A percentile compares a stretch with the other conserved stretches of the same genome.
Evolutionary conservation across 2,888 invertebrate genomes (phyloP).

Genomic region (Yponomeuta sedellus): DNA sequence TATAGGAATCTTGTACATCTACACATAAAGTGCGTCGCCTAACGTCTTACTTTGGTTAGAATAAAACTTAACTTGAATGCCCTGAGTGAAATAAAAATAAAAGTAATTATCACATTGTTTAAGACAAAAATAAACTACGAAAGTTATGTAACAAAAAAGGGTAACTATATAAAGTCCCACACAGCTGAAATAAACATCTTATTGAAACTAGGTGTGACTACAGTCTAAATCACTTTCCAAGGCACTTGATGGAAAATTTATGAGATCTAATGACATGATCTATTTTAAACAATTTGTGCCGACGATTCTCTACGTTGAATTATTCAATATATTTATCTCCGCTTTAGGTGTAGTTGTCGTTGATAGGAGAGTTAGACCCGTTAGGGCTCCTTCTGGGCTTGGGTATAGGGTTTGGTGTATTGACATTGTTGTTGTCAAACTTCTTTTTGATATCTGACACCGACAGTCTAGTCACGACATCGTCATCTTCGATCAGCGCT

Average conservation of each 20-base stretch:
- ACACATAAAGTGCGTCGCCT: background rate
- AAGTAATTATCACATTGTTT: conserved; percentile 7
- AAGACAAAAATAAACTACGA: background rate
- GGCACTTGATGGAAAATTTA: background rate
- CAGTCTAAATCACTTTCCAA: conserved; percentile 5
- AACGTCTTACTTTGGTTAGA: conserved; percentile 8
- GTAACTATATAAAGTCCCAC: conserved; percentile 6
- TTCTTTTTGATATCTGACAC: conserved; percentile 70
- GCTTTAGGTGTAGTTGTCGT: conserved; percentile 4
- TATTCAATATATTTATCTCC: background rate
- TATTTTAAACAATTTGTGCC: conserved; percentile 1
- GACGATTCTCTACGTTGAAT: background rate
- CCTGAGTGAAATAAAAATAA: background rate
- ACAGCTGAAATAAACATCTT: background rate
- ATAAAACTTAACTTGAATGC: background rate
- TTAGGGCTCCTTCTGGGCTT: conserved; percentile 75
- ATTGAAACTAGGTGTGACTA: conserved; percentile 1
- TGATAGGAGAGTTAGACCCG: conserved; percentile 42
- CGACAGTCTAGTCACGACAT: conserved; percentile 47
- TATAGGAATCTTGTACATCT: conserved; percentile 11
- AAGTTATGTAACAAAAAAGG: background rate
- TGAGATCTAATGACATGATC: conserved; percentile 8
- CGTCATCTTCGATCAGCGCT: conserved; percentile 62
- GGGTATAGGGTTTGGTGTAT: conserved; percentile 73
- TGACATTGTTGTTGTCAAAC: conserved; percentile 68